A percentile compares a stretch with the other conserved stretches of the same genome.
phyloP scores from a whole-genome alignment of 2,888 invertebrate genomes.

The Noctua janthe region DNA sequence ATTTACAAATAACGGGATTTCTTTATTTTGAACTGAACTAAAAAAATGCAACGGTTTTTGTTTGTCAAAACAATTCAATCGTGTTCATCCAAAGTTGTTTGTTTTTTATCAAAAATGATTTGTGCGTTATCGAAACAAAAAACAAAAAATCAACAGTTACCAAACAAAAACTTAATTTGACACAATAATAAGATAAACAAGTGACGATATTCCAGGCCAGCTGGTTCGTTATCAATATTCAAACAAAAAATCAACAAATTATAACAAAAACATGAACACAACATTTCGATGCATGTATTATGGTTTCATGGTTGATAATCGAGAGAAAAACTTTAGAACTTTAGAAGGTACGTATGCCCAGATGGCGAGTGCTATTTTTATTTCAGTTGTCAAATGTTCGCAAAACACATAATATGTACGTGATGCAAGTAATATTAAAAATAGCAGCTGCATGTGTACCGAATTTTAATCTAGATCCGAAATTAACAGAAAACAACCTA shows the following conservation, averaged over 20 bases:
- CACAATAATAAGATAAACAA: conserved; percentile 36
- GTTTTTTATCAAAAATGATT: not conserved
- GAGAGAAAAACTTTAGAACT: conserved; percentile 52
- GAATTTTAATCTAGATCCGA: conserved; percentile 53
- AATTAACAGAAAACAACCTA: conserved; percentile 65
- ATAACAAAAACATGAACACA: conserved; percentile 67
- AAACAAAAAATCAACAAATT: conserved; percentile 65
- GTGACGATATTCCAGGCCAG: conserved; percentile 56
- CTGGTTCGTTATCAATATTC: conserved; percentile 50
- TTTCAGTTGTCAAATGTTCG: conserved; percentile 15
- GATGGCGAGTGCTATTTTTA: conserved; percentile 3
- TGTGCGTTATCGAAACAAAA: conserved; percentile 24
- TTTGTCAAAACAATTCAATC: conserved; percentile 8
- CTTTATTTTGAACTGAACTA: not conserved
- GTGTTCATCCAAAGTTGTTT: conserved; percentile 2
- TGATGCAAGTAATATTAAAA: conserved; percentile 21
- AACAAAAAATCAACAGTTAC: conserved; percentile 56
- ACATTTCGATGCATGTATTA: conserved; percentile 52
- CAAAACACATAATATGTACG: not conserved
- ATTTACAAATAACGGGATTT: conserved; percentile 23
- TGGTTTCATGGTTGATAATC: conserved; percentile 12
- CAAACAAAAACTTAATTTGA: conserved; percentile 52
- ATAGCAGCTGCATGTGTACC: conserved; percentile 37
- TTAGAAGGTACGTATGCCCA: conserved; percentile 25
- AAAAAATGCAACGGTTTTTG: not conserved